phyloP scores from a whole-genome alignment of 2,888 invertebrate species.

The Pammene aurita region DNA sequence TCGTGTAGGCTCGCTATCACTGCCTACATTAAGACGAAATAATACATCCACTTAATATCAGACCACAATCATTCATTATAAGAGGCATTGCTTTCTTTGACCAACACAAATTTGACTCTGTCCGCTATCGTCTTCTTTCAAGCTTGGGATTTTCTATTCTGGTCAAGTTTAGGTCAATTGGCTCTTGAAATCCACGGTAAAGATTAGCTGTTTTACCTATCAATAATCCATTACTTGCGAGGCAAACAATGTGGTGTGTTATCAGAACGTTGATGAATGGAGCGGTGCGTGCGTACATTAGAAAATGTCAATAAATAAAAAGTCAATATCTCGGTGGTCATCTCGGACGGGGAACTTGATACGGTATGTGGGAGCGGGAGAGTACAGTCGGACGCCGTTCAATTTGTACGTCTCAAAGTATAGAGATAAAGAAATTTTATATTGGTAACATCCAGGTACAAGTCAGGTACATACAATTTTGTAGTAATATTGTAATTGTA shows the following conservation, averaged over 20 bases:
- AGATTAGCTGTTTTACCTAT: constrained; percentile 77
- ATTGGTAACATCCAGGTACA: too few species aligned
- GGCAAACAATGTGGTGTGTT: constrained; percentile 78
- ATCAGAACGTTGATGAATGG: constrained; percentile 78
- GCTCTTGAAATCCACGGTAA: constrained; percentile 63
- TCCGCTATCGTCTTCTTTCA: neutral
- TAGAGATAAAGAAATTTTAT: neutral
- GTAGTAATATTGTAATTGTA: too few species aligned
- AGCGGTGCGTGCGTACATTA: constrained; percentile 71
- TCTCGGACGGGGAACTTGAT: constrained; percentile 63
- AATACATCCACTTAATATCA: constrained; percentile 77
- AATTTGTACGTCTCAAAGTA: neutral
- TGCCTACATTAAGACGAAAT: constrained; percentile 67
- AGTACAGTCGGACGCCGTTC: constrained; percentile 39
- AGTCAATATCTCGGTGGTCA: constrained; percentile 71
- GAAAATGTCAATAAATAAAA: constrained; percentile 83
- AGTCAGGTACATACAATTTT: too few species aligned
- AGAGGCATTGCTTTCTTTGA: constrained; percentile 25
- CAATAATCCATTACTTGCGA: constrained; percentile 82
- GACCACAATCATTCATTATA: constrained; percentile 67
- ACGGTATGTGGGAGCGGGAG: constrained; percentile 49
- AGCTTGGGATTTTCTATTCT: constrained; percentile 45
- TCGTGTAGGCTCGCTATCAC: constrained; percentile 67
- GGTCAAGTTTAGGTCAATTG: constrained; percentile 60
- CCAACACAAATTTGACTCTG: constrained; percentile 9